Percentiles rank a stretch among this genome's conserved stretches.
phyloP scores from a whole-genome alignment of 2,113 vertebrate genomes.

The Crotalus tigris region DNA sequence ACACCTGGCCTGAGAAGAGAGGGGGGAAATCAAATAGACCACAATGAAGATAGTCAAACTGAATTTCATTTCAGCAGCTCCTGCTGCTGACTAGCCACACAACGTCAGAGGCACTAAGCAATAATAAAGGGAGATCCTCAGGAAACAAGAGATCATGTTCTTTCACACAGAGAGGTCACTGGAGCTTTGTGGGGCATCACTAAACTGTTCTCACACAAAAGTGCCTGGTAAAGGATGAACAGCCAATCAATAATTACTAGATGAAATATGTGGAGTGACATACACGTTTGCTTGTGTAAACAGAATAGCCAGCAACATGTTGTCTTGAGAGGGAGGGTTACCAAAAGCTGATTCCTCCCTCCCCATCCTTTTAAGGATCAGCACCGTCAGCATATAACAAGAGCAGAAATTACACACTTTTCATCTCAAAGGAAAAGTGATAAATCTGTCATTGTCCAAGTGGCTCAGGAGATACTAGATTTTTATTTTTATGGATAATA shows the following conservation, averaged over 20 bases:
- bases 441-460: not conserved
- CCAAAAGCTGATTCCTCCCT: slow-evolving; percentile 32
- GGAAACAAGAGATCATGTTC: not conserved
- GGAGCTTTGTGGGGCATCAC: not conserved
- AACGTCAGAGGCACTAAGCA: not conserved
- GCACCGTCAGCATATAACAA: slow-evolving; percentile 24
- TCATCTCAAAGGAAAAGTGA: slow-evolving; percentile 17
- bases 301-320: slow-evolving; percentile 28
- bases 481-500: not conserved
- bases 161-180: not conserved
- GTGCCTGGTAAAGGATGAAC: slow-evolving; percentile 39
- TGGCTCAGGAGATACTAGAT: not conserved
- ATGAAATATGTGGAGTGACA: slow-evolving; percentile 40
- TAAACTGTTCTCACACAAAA: slow-evolving; percentile 18
- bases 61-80: rapidly evolving
- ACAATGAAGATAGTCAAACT: not conserved
- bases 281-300: slow-evolving; percentile 32
- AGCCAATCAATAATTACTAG: slow-evolving; percentile 48
- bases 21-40: not conserved
- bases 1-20: not conserved
- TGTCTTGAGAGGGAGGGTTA: slow-evolving; percentile 41
- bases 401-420: slow-evolving; percentile 29
- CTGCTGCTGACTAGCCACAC: not conserved
- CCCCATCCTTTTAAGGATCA: slow-evolving; percentile 43
- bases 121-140: not conserved